phyloP scores from a whole-genome alignment of 2,113 vertebrate species.

The Cavia aperea region DNA sequence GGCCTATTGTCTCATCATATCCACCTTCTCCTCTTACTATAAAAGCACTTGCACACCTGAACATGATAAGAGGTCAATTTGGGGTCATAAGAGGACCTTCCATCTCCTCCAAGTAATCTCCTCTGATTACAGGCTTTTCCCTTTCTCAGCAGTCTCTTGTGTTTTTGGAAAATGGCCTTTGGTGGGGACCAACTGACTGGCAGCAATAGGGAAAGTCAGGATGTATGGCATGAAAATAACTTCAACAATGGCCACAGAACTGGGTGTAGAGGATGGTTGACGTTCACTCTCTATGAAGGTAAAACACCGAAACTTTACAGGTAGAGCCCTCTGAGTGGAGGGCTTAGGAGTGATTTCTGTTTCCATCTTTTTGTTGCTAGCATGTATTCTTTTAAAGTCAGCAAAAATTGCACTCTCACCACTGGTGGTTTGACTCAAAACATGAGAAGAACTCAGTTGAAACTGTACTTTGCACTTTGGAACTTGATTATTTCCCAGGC shows the following conservation, averaged over 20 bases:
- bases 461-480: background rate
- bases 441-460: background rate
- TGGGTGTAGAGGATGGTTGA: background rate
- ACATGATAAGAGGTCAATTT: background rate
- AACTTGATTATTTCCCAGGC: background rate
- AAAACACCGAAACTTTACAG: background rate
- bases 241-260: background rate
- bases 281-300: background rate
- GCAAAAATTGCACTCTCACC: background rate
- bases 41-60: background rate
- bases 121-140: background rate
- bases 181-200: background rate
- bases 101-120: background rate
- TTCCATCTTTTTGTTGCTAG: background rate
- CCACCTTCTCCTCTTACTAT: background rate
- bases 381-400: slow-evolving; percentile 5
- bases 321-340: background rate
- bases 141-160: too few relatives aligned
- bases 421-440: background rate
- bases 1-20: background rate
- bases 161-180: background rate
- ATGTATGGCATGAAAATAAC: background rate
- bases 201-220: background rate
- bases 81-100: background rate
- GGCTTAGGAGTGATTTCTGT: background rate